Conservation (phyloP, 2,888 invertebrate genomes). For the Lamproptera curius region DNA sequence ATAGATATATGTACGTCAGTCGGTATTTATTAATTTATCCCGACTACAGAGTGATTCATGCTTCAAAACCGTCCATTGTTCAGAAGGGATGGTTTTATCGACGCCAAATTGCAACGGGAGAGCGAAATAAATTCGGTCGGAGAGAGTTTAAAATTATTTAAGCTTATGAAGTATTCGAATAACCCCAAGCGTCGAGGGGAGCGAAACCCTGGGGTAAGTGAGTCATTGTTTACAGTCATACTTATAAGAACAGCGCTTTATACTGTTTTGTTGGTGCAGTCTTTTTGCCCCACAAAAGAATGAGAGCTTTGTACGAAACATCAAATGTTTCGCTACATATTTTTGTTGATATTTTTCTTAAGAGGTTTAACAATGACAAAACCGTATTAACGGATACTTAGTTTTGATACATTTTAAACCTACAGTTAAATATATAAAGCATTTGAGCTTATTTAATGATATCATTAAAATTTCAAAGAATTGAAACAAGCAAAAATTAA, state of each 20-base stretch:
- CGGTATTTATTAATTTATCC: no score
- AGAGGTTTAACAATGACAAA: no score
- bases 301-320: background rate
- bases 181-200: constrained; percentile 24
- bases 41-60: constrained; percentile 5
- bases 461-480: no score
- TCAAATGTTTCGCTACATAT: no score
- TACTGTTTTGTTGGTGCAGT: constrained; percentile 5
- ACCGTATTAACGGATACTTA: no score
- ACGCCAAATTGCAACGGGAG: constrained; percentile 4
- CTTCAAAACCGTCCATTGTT: background rate
- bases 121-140: constrained; percentile 16
- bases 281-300: background rate
- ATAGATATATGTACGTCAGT: no score
- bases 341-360: no score
- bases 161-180: constrained; percentile 15
- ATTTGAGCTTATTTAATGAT: no score
- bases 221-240: constrained; percentile 31
- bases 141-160: constrained; percentile 19
- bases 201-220: constrained; percentile 32
- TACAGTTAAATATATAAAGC: no score
- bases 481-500: no score
- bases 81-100: background rate
- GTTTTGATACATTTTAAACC: no score
- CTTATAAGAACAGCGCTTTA: constrained; percentile 15